These are phyloP conservation scores for Tetrapedia diversipes DNA, from an alignment of 2,888 invertebrate genomes.

Conservation along the genomic window DNA sequence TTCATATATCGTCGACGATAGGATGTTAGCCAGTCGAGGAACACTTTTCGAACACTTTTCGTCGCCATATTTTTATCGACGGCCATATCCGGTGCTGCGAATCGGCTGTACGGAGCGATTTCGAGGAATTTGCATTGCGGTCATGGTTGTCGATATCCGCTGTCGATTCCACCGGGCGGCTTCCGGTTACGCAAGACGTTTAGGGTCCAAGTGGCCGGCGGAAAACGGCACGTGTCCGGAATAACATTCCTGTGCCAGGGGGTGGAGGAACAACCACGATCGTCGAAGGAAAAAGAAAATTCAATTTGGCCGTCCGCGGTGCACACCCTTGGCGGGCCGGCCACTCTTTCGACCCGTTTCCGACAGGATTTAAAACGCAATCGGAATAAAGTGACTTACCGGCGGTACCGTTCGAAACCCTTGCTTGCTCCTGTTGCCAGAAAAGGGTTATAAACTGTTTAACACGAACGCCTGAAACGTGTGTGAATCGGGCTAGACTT, in stretches of 20 bases:
- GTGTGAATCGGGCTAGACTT: too few species aligned
- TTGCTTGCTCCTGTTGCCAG: background rate
- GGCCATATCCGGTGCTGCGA: too few species aligned
- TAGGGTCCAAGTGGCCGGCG: slow-evolving; percentile 41
- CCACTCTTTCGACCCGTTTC: slow-evolving; percentile 10
- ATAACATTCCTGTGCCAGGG: slow-evolving; percentile 52
- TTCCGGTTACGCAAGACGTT: slow-evolving; percentile 68
- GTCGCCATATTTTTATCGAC: background rate
- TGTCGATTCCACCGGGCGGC: slow-evolving; percentile 49
- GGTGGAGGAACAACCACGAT: background rate
- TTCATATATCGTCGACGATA: too few species aligned
- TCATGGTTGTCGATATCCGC: slow-evolving; percentile 63
- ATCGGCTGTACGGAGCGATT: too few species aligned
- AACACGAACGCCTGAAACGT: too few species aligned
- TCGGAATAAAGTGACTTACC: slow-evolving; percentile 15
- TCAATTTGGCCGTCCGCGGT: slow-evolving; percentile 28
- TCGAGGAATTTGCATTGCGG: slow-evolving; percentile 52
- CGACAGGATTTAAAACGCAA: slow-evolving; percentile 5
- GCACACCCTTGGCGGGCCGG: slow-evolving; percentile 1
- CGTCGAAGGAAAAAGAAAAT: slow-evolving; percentile 23
- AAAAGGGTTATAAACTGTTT: too few species aligned
- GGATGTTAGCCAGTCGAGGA: too few species aligned
- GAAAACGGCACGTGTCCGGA: slow-evolving; percentile 62
- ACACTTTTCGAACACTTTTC: too few species aligned
- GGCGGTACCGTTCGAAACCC: background rate